phyloP scores from a whole-genome alignment of 2,888 invertebrate genomes.

The Diloba caeruleocephala region DNA sequence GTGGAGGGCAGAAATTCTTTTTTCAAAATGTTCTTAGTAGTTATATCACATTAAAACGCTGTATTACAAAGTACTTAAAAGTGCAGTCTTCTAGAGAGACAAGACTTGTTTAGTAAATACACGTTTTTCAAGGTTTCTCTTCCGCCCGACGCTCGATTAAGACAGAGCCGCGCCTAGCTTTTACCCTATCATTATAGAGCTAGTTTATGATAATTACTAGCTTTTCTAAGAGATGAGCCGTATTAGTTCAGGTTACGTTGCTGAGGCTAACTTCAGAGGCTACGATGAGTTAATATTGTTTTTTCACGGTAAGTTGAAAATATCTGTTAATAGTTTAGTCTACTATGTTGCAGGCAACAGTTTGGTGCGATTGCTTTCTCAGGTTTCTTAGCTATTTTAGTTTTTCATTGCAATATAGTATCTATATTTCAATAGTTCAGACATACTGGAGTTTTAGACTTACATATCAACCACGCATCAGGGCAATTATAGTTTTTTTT shows the following conservation, averaged over 20 bases:
- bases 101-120: conserved; percentile 46
- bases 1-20: too few species aligned
- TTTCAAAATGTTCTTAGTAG: too few species aligned
- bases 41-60: neutral
- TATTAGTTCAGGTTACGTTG: conserved; percentile 11
- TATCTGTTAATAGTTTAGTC: too few species aligned
- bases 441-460: too few species aligned
- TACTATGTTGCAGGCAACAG: too few species aligned
- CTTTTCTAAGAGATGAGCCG: conserved; percentile 29
- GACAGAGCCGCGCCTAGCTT: conserved; percentile 32
- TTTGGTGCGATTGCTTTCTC: too few species aligned
- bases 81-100: conserved; percentile 36
- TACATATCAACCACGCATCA: too few species aligned
- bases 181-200: conserved; percentile 36
- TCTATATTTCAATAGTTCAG: too few species aligned
- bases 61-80: conserved; percentile 8
- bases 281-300: neutral
- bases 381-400: too few species aligned
- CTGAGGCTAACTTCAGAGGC: neutral
- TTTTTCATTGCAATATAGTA: too few species aligned
- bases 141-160: conserved; percentile 54
- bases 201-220: conserved; percentile 24
- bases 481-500: too few species aligned
- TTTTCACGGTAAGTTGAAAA: too few species aligned
- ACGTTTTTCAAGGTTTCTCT: conserved; percentile 67